Base-by-base conservation (phyloP, 2,797 vertebrate species). In the Vultur gryphus region DNA sequence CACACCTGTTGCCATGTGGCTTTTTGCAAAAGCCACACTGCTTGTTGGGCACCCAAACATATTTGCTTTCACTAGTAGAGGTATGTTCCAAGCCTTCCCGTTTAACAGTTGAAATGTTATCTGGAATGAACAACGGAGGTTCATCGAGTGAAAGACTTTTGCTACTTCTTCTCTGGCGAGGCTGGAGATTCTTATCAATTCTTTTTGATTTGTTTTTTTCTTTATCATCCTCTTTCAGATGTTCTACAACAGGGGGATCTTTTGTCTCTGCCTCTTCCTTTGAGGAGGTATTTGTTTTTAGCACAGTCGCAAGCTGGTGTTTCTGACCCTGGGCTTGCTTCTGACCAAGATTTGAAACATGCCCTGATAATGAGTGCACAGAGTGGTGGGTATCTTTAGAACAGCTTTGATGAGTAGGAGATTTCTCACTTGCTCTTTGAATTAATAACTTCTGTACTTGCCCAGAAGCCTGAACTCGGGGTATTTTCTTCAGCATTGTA, bases 1-100 rank as follows among this genome's bases (percentile, higher is more conserved):
- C 98, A 97, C 98, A 99, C 99, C 98, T 99, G 98, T 99, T 99
- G 96, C 98, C 99, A 97, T 99, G 99, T 59, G 99, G 99, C 96
- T 99, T 99, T 98, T 98, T 99, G 98, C 99, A 99, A 96, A 99
- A 98, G 87, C 99, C 99, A 96, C 99, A 99, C 51, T 99, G 99
- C 93, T 99, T 99, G 98, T 97, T 99, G 96, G 99, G 99, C 93
- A 99, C 99, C 99, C 99, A 99, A 51, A 97, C 75, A n/a, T 94
- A 92, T 97, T 99, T 99, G 54, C 85, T 98, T 95, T 99, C 98
- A 88, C 89, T 87, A 85, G 97, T 64, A 58, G 98, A 98, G 18
- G 77, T 78, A 44, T 98, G 98, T 61, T 99, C 99, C 81, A 95
- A 94, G 76, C 98, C 97, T 87, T 98, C 99, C 94, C 98, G 99